Conservation (phyloP, 2,888 invertebrate genomes). For the Spatulosminthurus flaviceps region DNA sequence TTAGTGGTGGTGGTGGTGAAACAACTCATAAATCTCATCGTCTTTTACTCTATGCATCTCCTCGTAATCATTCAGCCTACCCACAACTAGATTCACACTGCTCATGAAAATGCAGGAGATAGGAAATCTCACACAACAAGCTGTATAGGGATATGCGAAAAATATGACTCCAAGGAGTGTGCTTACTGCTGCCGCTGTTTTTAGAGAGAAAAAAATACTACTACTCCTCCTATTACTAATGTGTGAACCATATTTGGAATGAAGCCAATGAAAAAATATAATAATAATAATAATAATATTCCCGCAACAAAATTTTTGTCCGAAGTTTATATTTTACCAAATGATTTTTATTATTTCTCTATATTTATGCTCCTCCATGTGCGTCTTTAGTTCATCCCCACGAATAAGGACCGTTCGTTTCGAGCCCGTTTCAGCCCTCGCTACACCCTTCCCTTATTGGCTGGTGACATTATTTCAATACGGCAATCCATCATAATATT, state of each 20-base stretch:
- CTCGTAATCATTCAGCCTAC: constrained; percentile 35
- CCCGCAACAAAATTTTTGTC: not conserved
- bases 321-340: not conserved
- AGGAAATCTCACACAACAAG: not conserved
- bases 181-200: not conserved
- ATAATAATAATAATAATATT: not conserved
- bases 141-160: not conserved
- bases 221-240: not conserved
- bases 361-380: too few species aligned
- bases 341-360: not conserved
- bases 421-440: too few species aligned
- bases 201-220: too few species aligned
- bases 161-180: not conserved
- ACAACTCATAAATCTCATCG: constrained; percentile 43
- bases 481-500: not conserved
- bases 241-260: constrained; percentile 4
- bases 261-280: not conserved
- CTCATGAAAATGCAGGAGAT: constrained; percentile 32
- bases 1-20: constrained; percentile 27
- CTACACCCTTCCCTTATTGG: too few species aligned
- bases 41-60: constrained; percentile 39
- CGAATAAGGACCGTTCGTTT: too few species aligned
- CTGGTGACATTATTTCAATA: not conserved
- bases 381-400: too few species aligned
- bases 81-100: constrained; percentile 38